phyloP scores from a whole-genome alignment of 2,797 vertebrate species.

The Anguilla anguilla region DNA sequence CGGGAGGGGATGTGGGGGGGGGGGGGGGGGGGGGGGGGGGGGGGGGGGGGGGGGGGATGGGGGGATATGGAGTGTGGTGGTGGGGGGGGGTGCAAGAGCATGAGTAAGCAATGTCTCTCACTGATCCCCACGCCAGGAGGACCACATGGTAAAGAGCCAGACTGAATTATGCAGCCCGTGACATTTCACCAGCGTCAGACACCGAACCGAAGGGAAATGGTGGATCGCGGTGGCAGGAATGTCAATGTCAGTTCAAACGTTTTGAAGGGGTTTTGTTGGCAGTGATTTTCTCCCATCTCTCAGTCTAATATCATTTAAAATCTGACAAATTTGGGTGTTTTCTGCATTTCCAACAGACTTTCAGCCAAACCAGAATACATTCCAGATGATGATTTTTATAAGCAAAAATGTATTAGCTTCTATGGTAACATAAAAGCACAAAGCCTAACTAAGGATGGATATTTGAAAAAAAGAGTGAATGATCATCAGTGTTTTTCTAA shows the following conservation, averaged over 20 bases:
- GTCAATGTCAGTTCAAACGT: not conserved
- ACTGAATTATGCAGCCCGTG: not conserved
- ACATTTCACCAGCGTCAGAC: not conserved
- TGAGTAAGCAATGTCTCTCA: not conserved
- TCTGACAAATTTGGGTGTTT: not conserved
- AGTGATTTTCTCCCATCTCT: not conserved
- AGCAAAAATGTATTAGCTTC: not conserved
- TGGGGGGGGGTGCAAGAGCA: not conserved
- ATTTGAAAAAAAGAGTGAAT: not conserved
- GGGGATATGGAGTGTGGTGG: too few relatives aligned
- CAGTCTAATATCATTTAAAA: not conserved
- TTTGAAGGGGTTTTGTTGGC: not conserved
- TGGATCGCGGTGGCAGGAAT: not conserved
- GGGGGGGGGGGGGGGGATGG: too few relatives aligned
- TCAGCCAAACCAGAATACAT: not conserved
- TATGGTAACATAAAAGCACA: not conserved
- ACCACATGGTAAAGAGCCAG: constrained; percentile 7
- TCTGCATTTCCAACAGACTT: not conserved
- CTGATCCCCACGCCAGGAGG: not conserved
- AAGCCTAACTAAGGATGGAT: not conserved
- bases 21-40: not conserved
- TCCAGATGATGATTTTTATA: not conserved
- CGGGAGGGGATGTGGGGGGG: not conserved
- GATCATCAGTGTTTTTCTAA: not conserved
- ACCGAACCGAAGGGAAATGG: not conserved